phyloP scores from a whole-genome alignment of 2,113 vertebrate species.

The Charina bottae region DNA sequence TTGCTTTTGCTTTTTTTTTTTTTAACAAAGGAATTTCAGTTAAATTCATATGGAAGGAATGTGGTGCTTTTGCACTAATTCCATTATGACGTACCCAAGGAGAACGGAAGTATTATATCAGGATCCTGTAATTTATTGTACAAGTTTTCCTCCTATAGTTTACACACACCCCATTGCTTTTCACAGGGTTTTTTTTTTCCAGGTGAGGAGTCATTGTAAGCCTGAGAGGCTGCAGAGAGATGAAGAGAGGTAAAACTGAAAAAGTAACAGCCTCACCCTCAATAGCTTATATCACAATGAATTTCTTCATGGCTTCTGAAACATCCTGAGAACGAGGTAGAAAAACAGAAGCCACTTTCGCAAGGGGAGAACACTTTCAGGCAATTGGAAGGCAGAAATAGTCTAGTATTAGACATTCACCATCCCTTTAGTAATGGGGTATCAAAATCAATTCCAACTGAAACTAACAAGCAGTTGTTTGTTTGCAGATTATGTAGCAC shows the following conservation, averaged over 20 bases:
- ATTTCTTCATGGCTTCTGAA: background rate
- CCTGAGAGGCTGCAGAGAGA: background rate
- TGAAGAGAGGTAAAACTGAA: background rate
- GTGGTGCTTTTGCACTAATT: background rate
- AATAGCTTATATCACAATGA: background rate
- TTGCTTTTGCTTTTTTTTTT: background rate
- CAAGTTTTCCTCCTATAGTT: background rate
- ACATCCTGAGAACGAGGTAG: background rate
- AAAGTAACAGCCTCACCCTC: background rate
- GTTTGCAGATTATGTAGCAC: background rate
- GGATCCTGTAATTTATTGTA: background rate
- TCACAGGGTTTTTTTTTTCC: background rate
- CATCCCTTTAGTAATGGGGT: background rate
- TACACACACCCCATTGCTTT: background rate
- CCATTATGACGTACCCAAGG: background rate
- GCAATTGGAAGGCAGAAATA: background rate
- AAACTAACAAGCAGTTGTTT: background rate
- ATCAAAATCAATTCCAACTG: background rate
- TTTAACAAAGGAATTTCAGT: background rate
- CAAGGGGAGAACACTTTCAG: background rate
- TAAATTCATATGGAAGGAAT: background rate
- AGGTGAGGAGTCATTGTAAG: background rate
- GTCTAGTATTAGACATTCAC: background rate
- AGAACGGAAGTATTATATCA: background rate
- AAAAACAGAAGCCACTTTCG: background rate